Evolutionary conservation across 2,113 vertebrate genomes (phyloP).

Genomic region (Thryonomys swinderianus): DNA sequence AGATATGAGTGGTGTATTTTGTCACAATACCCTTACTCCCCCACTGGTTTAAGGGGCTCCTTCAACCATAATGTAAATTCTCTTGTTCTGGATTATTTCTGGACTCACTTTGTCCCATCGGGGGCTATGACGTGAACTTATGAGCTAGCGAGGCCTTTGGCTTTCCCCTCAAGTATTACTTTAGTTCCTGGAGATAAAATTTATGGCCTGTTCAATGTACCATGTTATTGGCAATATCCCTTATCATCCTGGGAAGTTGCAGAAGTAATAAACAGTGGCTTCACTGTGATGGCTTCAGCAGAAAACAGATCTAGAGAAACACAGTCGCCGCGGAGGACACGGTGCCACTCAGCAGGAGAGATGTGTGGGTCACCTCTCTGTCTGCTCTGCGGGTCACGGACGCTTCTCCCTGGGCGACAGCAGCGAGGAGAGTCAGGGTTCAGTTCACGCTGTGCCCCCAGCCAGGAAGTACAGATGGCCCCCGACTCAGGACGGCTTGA

Average conservation of each 20-base stretch:
- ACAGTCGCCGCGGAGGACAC: neutral
- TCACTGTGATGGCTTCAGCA: slow-evolving; percentile 34
- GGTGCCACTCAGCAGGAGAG: neutral
- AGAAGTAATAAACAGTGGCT: neutral
- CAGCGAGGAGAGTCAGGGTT: slow-evolving; percentile 52
- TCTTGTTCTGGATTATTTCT: neutral
- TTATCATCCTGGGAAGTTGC: slow-evolving; percentile 17
- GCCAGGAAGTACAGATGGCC: neutral
- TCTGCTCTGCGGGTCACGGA: neutral
- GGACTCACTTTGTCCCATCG: neutral
- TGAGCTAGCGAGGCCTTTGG: neutral
- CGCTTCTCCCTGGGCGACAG: neutral
- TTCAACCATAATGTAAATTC: neutral
- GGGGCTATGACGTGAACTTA: slow-evolving; percentile 13
- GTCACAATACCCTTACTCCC: neutral
- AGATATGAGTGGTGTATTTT: neutral
- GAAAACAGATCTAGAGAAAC: neutral
- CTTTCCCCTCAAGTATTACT: slow-evolving; percentile 41
- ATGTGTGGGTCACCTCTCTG: neutral
- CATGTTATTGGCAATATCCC: neutral
- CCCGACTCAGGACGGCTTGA: neutral
- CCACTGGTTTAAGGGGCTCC: neutral
- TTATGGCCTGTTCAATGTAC: slow-evolving; percentile 17
- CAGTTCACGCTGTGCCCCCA: slow-evolving; percentile 55
- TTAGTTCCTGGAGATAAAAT: slow-evolving; percentile 52